Conservation (phyloP, 2,113 vertebrate species). For the Pitta sordida region DNA sequence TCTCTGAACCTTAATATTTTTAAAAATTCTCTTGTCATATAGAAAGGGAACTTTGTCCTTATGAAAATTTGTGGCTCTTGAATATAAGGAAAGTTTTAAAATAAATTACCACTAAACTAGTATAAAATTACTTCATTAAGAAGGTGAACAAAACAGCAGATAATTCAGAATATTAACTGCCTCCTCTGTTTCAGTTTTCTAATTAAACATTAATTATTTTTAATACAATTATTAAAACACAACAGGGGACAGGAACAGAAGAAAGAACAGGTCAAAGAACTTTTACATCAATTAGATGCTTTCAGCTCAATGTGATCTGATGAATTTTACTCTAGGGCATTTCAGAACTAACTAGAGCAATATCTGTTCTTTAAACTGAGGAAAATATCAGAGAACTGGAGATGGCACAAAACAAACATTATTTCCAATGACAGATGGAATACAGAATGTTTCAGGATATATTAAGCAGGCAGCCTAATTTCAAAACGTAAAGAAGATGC, state of each 20-base stretch:
- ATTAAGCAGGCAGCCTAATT: constrained; percentile 7
- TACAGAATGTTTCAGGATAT: background rate
- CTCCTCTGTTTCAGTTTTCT: background rate
- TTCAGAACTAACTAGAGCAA: constrained; percentile 2
- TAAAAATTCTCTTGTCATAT: background rate
- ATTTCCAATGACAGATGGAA: constrained; percentile 26
- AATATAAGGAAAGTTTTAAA: background rate
- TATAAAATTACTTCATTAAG: background rate
- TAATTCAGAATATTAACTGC: background rate
- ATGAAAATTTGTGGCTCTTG: background rate
- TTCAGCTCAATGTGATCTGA: background rate
- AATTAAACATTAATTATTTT: background rate
- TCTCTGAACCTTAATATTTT: background rate
- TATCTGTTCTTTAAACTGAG: background rate
- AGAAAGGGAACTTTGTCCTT: background rate
- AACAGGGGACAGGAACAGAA: background rate
- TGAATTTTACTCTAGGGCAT: background rate
- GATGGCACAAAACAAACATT: background rate
- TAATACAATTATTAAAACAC: background rate
- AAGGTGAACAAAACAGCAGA: background rate
- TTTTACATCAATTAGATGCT: background rate
- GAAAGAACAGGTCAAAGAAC: constrained; percentile 3
- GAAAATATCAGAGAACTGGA: background rate
- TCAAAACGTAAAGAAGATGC: background rate
- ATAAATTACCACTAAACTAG: background rate